These are phyloP conservation scores for Cydia amplana DNA, from an alignment of 1,140 invertebrate genomes.

Conservation along the genomic window DNA sequence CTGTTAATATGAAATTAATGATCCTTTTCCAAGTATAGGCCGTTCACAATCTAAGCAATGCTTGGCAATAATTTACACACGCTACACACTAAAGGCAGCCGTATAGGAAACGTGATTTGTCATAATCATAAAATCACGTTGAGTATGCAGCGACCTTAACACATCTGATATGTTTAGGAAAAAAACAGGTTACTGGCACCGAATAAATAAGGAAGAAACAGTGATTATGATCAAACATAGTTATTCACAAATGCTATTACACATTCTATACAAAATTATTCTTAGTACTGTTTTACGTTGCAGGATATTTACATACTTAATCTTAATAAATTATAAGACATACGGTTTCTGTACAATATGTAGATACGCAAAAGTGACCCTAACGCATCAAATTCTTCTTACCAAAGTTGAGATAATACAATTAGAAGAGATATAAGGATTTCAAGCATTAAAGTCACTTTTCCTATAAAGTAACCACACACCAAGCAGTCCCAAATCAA, in stretches of 20 bases:
- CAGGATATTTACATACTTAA: constrained; percentile 62
- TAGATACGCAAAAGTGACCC: neutral
- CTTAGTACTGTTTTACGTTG: constrained; percentile 51
- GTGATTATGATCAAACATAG: constrained; percentile 46
- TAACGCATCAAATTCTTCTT: neutral
- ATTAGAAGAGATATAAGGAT: neutral
- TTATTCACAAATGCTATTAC: constrained; percentile 56
- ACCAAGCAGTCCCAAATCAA: neutral
- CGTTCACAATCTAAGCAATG: constrained; percentile 12
- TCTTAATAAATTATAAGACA: constrained; percentile 50
- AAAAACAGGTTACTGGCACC: constrained; percentile 55
- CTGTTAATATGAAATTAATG: constrained; percentile 2
- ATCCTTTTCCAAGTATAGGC: constrained; percentile 10
- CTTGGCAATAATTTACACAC: constrained; percentile 3
- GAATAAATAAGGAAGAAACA: constrained; percentile 49
- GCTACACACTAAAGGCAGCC: neutral
- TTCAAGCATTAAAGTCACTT: neutral
- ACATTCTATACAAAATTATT: constrained; percentile 59
- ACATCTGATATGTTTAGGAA: constrained; percentile 54
- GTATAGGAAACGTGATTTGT: neutral
- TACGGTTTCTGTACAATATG: constrained; percentile 41
- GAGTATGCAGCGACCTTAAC: constrained; percentile 10
- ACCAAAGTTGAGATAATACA: neutral
- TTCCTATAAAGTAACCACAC: neutral
- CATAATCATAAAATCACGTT: neutral